Percentiles rank a stretch among this genome's conserved stretches.
Conservation (phyloP, 1,140 invertebrate species). For the Lerema accius region DNA sequence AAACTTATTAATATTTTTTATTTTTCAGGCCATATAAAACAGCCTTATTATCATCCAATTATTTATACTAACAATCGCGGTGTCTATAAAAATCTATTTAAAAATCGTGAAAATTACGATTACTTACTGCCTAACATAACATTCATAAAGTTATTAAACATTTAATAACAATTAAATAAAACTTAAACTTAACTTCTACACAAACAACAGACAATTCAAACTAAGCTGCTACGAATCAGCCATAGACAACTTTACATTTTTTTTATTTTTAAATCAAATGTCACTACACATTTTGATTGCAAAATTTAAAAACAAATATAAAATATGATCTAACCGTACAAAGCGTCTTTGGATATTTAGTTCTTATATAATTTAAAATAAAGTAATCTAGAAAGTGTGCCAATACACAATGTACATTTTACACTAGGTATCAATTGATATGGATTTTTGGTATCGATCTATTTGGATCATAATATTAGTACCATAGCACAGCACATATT, state of each 20-base stretch:
- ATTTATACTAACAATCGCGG: background rate
- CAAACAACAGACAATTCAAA: background rate
- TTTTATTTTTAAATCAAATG: background rate
- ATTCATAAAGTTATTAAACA: constrained; percentile 1
- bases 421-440: constrained; percentile 47
- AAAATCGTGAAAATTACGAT: background rate
- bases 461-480: constrained; percentile 2
- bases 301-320: constrained; percentile 2
- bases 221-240: background rate
- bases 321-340: constrained; percentile 10
- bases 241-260: background rate
- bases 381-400: constrained; percentile 37
- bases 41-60: background rate
- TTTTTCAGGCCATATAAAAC: background rate
- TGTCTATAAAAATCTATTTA: background rate
- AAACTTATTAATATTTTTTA: too few relatives aligned
- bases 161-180: background rate
- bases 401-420: constrained; percentile 32
- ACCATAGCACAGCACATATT: constrained; percentile 11
- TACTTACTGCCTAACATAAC: background rate
- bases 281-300: background rate
- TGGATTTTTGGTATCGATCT: constrained; percentile 40
- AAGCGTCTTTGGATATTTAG: constrained; percentile 57
- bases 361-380: constrained; percentile 15
- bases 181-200: background rate